Evolutionary conservation across 2,888 invertebrate genomes (phyloP).

Genomic region (Plebejus anna): DNA sequence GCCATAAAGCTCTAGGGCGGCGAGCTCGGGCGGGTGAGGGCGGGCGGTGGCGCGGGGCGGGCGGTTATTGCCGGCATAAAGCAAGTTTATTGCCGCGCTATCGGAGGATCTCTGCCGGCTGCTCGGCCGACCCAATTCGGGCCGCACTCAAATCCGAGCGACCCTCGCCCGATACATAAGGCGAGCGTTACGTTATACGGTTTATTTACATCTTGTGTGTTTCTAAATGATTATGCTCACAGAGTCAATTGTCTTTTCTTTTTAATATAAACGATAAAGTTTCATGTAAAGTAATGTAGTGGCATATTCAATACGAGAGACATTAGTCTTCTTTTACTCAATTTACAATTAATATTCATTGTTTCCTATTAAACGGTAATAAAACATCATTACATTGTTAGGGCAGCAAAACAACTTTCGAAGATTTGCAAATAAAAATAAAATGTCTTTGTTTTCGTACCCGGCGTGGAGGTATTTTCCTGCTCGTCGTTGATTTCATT

Average conservation of each 20-base stretch:
- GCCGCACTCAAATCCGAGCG: background rate
- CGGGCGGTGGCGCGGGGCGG: constrained; percentile 29
- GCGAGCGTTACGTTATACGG: background rate
- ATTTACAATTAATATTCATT: background rate
- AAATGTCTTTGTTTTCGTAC: background rate
- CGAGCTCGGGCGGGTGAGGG: background rate
- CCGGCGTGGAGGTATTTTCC: background rate
- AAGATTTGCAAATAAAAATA: background rate
- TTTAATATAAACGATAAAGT: too few relatives aligned
- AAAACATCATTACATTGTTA: constrained; percentile 6
- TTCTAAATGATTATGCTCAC: background rate
- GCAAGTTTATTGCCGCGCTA: constrained; percentile 49
- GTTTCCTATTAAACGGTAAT: background rate
- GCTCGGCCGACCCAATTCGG: constrained; percentile 46
- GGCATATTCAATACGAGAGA: too few relatives aligned
- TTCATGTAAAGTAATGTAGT: too few relatives aligned
- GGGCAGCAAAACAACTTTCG: background rate
- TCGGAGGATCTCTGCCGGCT: constrained; percentile 49
- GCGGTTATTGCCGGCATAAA: constrained; percentile 50
- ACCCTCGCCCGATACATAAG: background rate
- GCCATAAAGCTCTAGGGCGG: constrained; percentile 5
- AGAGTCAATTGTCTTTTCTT: too few relatives aligned
- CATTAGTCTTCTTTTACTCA: background rate
- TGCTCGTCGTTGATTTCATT: background rate
- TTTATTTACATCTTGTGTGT: background rate